Evolutionary conservation across 2,888 invertebrate species (phyloP).

Genomic region (Spicauda simplicius): DNA sequence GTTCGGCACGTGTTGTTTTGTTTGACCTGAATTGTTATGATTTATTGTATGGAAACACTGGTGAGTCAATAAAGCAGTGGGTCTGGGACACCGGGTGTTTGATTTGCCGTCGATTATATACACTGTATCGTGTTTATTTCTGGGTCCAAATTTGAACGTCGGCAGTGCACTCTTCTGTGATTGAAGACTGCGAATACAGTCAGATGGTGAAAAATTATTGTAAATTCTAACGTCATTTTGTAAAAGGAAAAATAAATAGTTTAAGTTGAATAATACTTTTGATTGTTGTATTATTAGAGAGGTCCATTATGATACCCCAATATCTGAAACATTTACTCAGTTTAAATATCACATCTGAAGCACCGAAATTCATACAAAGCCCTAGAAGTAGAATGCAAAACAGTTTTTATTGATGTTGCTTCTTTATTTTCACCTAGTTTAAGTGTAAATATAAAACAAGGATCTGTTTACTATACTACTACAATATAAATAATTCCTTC

Average conservation of each 20-base stretch:
- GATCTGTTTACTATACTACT: no score
- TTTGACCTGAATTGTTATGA: slow-evolving; percentile 84
- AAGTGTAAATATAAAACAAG: no score
- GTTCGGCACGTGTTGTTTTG: slow-evolving; percentile 83
- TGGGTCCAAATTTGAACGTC: slow-evolving; percentile 72
- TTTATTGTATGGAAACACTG: slow-evolving; percentile 84
- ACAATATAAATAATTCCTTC: no score
- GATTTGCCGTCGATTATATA: slow-evolving; percentile 67
- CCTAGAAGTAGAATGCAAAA: background rate
- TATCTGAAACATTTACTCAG: background rate
- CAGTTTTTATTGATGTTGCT: no score
- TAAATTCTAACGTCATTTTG: slow-evolving; percentile 81
- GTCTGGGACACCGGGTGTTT: slow-evolving; percentile 82
- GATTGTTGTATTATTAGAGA: slow-evolving; percentile 69
- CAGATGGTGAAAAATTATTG: slow-evolving; percentile 70
- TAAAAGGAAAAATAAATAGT: slow-evolving; percentile 82
- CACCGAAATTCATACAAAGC: background rate
- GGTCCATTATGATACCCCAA: slow-evolving; percentile 38
- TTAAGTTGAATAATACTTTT: slow-evolving; percentile 78
- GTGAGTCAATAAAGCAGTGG: slow-evolving; percentile 85
- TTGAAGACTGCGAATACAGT: slow-evolving; percentile 58
- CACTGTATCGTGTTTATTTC: slow-evolving; percentile 70
- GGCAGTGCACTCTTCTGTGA: slow-evolving; percentile 63
- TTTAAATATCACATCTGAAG: slow-evolving; percentile 5
- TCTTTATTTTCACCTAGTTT: background rate